These are phyloP conservation scores for Lampris incognitus DNA, from an alignment of 2,113 vertebrate genomes.

Conservation along the genomic window DNA sequence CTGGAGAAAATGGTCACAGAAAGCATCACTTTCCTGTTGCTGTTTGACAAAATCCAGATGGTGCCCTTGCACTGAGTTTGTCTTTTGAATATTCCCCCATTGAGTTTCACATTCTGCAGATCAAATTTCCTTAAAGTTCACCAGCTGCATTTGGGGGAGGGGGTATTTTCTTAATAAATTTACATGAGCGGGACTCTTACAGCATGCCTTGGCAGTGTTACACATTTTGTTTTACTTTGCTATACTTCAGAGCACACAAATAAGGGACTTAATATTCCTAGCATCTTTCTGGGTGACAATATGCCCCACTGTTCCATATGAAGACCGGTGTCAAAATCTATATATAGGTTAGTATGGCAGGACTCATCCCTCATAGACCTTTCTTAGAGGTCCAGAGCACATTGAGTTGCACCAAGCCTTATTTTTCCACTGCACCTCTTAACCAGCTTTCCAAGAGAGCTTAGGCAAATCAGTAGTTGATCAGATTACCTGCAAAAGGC, in stretches of 20 bases:
- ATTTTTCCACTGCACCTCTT: slow-evolving; percentile 9
- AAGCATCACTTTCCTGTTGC: not conserved
- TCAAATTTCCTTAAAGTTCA: slow-evolving; percentile 11
- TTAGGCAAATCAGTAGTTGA: slow-evolving; percentile 50
- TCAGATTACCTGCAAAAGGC: slow-evolving; percentile 53
- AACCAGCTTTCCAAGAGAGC: slow-evolving; percentile 10
- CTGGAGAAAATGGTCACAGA: not conserved
- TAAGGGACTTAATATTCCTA: not conserved
- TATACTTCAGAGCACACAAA: not conserved
- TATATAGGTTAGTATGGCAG: not conserved
- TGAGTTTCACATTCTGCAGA: not conserved
- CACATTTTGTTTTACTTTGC: not conserved
- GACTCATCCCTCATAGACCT: not conserved
- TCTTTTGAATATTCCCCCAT: not conserved
- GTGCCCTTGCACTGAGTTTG: slow-evolving; percentile 40
- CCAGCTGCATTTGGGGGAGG: slow-evolving; percentile 45
- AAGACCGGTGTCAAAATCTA: not conserved
- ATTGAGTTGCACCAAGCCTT: not conserved
- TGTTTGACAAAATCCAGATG: not conserved
- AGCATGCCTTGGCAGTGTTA: too few relatives aligned
- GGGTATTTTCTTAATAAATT: slow-evolving; percentile 3
- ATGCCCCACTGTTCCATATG: not conserved
- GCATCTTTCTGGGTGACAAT: not conserved
- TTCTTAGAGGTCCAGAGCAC: slow-evolving; percentile 14
- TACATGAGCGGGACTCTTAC: slow-evolving; percentile 1